phyloP scores from a whole-genome alignment of 2,113 vertebrate genomes.

The Epinephelus fuscoguttatus region DNA sequence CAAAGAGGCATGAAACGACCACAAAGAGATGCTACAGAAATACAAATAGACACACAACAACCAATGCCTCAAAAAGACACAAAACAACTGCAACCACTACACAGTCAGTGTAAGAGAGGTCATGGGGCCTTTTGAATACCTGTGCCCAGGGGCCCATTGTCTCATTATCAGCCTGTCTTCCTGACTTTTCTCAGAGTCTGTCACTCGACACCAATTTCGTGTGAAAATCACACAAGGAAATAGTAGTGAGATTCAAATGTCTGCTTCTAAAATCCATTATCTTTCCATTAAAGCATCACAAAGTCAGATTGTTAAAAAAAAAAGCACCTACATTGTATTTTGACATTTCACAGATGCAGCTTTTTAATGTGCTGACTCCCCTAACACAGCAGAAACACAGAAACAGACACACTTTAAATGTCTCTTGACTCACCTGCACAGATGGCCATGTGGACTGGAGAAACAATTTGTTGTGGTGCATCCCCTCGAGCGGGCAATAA shows the following conservation, averaged over 20 bases:
- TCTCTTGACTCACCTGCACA: conserved; percentile 48
- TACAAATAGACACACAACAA: too few relatives aligned
- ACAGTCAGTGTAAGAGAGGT: too few relatives aligned
- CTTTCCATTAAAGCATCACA: conserved; percentile 11
- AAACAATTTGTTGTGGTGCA: conserved; percentile 63
- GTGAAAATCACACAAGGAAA: conserved; percentile 26
- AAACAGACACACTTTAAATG: conserved; percentile 10
- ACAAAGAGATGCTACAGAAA: too few relatives aligned
- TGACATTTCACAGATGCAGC: not conserved
- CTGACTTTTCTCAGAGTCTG: too few relatives aligned
- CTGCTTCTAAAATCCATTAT: conserved; percentile 25
- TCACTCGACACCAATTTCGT: not conserved
- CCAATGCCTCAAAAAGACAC: too few relatives aligned
- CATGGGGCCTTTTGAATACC: too few relatives aligned
- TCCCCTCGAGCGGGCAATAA: conserved; percentile 51
- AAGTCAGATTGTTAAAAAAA: not conserved
- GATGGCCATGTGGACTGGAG: conserved; percentile 39
- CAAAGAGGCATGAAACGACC: too few relatives aligned
- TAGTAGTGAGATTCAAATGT: not conserved
- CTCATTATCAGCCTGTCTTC: too few relatives aligned
- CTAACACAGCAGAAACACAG: conserved; percentile 9
- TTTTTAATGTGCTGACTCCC: not conserved
- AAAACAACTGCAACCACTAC: too few relatives aligned
- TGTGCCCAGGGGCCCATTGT: too few relatives aligned
- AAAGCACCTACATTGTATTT: conserved; percentile 2